A percentile compares a stretch with the other conserved stretches of the same genome.
Evolutionary conservation across 23 tunicate species (phyloP).

Genomic region (Styela clava): DNA sequence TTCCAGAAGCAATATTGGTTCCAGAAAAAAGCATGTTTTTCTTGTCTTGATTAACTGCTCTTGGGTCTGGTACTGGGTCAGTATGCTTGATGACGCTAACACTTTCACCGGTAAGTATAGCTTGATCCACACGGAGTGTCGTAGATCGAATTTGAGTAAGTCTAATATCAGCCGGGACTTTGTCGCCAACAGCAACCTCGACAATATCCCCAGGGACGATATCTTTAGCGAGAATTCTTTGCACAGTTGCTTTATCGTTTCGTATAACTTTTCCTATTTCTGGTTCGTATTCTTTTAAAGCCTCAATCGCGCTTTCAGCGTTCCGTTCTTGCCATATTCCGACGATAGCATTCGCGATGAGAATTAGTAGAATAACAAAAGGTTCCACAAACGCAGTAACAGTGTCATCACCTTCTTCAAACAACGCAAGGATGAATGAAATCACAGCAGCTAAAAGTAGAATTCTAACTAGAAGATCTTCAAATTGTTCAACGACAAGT

Average conservation of each 20-base stretch:
- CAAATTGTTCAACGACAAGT: constrained; percentile 86
- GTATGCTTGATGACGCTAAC: constrained; percentile 95
- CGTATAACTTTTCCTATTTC: constrained; percentile 98
- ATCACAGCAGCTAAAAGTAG: constrained; percentile 86
- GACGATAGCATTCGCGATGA: constrained; percentile 92
- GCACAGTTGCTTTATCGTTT: constrained; percentile 80
- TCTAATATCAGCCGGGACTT: constrained; percentile 98
- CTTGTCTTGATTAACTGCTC: constrained; percentile 97
- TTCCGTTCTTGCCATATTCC: constrained; percentile 99
- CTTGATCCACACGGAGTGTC: constrained; percentile 96
- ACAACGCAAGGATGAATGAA: constrained; percentile 89
- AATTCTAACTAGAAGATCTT: constrained; percentile 88
- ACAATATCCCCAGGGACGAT: constrained; percentile 99
- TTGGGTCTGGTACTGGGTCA: constrained; percentile 81
- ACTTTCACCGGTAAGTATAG: constrained; percentile 96
- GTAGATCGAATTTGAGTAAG: constrained; percentile 81
- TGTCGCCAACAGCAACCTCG: constrained; percentile 99
- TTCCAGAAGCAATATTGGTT: constrained; percentile 95
- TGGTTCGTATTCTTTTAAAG: constrained; percentile 98
- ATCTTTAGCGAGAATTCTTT: constrained; percentile 73
- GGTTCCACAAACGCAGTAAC: constrained; percentile 99
- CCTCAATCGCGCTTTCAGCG: constrained; percentile 99
- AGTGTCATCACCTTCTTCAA: constrained; percentile 96
- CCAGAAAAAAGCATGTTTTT: constrained; percentile 99
- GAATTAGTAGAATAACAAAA: constrained; percentile 86